These are phyloP conservation scores for Zygaena filipendulae DNA, from an alignment of 2,888 invertebrate species.

Conservation along the genomic window DNA sequence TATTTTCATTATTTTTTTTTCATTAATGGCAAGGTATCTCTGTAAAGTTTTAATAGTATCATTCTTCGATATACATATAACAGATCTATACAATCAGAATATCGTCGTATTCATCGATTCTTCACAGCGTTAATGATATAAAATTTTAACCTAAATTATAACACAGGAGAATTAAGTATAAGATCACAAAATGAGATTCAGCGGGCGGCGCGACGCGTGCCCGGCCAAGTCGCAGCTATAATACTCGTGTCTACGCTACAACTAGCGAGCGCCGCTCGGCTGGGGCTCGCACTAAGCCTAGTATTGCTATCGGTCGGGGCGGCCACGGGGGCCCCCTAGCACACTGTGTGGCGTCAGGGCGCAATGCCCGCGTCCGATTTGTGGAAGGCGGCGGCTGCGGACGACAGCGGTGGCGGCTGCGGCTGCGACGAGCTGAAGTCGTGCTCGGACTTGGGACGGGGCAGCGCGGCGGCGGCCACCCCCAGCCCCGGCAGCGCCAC, in stretches of 20 bases:
- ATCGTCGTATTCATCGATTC: conserved; percentile 57
- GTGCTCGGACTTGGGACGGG: conserved; percentile 86
- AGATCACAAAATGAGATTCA: conserved; percentile 70
- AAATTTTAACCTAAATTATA: conserved; percentile 70
- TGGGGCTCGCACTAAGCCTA: conserved; percentile 64
- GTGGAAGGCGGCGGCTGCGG: conserved; percentile 73
- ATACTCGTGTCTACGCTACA: conserved; percentile 62
- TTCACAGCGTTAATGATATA: conserved; percentile 68
- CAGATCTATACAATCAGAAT: conserved; percentile 61
- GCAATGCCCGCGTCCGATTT: conserved; percentile 85
- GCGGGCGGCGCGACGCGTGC: conserved; percentile 50
- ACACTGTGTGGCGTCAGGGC: conserved; percentile 78
- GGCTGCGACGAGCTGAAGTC: conserved; percentile 77
- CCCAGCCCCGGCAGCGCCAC: conserved; percentile 75
- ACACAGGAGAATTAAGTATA: conserved; percentile 70
- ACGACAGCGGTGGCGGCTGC: conserved; percentile 59
- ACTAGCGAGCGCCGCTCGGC: conserved; percentile 50
- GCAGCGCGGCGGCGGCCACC: conserved; percentile 68
- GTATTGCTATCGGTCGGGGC: conserved; percentile 53
- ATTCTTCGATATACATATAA: conserved; percentile 63
- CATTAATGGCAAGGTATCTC: conserved; percentile 66
- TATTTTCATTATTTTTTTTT: conserved; percentile 51
- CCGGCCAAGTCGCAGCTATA: conserved; percentile 64
- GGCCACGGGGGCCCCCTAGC: conserved; percentile 59
- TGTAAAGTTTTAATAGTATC: conserved; percentile 67